Evolutionary conservation across 1,140 invertebrate genomes (phyloP).

Genomic region (Orchestia grillus): DNA sequence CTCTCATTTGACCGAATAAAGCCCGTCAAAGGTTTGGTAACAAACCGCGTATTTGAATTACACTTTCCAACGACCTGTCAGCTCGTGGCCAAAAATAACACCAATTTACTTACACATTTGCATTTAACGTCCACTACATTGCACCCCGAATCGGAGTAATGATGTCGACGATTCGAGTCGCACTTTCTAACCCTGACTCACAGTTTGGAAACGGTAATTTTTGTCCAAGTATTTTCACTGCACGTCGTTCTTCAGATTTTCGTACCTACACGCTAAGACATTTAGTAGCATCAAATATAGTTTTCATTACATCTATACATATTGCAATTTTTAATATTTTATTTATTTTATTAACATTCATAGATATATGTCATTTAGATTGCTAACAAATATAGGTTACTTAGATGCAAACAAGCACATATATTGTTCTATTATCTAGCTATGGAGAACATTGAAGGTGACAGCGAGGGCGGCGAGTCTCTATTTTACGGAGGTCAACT

Average conservation of each 20-base stretch:
- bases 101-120: not conserved
- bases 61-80: too few relatives aligned
- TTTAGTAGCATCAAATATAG: slow-evolving; percentile 48
- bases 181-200: not conserved
- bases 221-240: not conserved
- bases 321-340: slow-evolving; percentile 45
- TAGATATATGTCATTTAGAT: slow-evolving; percentile 45
- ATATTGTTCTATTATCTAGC: slow-evolving; percentile 9
- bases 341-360: slow-evolving; percentile 47
- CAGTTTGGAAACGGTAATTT: not conserved
- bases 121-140: not conserved
- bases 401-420: slow-evolving; percentile 41
- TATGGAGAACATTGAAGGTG: not conserved
- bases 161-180: not conserved
- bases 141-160: not conserved
- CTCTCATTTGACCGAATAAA: not conserved
- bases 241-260: not conserved
- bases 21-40: not conserved
- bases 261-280: not conserved
- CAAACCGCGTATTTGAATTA: too few relatives aligned
- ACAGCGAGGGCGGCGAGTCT: not conserved
- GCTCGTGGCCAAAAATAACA: not conserved
- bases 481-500: not conserved
- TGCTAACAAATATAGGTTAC: slow-evolving; percentile 47
- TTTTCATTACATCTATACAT: slow-evolving; percentile 44